Percentiles rank a stretch among this genome's conserved stretches.
Conservation (phyloP, 2,888 invertebrate species). For the Andrena bicolor region DNA sequence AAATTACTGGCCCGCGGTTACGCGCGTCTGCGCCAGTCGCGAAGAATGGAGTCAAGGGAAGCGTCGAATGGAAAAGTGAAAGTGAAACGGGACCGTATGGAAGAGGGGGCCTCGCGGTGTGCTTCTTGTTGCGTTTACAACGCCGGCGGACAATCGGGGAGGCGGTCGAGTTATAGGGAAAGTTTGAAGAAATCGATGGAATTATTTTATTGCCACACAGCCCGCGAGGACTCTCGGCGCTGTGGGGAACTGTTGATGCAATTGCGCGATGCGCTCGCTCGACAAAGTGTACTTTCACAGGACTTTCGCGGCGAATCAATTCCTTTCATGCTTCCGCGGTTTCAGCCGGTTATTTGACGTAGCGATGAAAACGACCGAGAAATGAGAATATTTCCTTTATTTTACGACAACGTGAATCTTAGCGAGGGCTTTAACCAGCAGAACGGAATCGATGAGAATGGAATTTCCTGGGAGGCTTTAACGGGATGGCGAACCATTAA, state of each 20-base stretch:
- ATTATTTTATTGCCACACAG: conserved; percentile 45
- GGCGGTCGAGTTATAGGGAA: conserved; percentile 37
- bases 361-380: conserved; percentile 26
- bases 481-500: conserved; percentile 55
- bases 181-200: conserved; percentile 51
- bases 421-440: conserved; percentile 8
- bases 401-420: conserved; percentile 35
- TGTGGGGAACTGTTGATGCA: not conserved
- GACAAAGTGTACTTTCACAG: not conserved
- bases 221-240: no score
- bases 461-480: conserved; percentile 41
- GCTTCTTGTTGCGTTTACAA: conserved; percentile 8
- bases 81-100: conserved; percentile 43
- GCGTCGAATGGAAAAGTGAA: conserved; percentile 33
- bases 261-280: not conserved
- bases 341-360: not conserved
- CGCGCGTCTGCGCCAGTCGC: conserved; percentile 52
- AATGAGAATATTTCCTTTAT: conserved; percentile 34
- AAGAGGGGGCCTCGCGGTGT: conserved; percentile 8
- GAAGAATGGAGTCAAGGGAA: conserved; percentile 48
- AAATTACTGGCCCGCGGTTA: conserved; percentile 70
- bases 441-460: conserved; percentile 37
- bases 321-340: conserved; percentile 5
- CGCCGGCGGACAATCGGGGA: conserved; percentile 19
- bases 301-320: conserved; percentile 27